These are phyloP conservation scores for Eptesicus fuscus DNA, from an alignment of 2,113 vertebrate species.

Conservation along the genomic window DNA sequence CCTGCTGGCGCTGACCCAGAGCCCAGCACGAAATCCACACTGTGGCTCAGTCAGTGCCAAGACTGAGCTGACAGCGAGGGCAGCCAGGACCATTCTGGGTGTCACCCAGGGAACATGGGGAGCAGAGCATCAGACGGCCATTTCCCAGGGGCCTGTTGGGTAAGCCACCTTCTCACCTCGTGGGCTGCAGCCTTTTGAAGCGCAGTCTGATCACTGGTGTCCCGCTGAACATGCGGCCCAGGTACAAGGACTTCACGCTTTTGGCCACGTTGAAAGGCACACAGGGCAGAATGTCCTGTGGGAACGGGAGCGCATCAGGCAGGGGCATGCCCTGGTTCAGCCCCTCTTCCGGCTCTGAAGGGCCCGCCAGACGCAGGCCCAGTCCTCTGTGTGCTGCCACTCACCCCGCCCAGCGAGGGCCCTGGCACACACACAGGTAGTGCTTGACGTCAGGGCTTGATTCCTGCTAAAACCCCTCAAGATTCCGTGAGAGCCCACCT, in stretches of 20 bases:
- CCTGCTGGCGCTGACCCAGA: neutral
- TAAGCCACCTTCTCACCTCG: constrained; percentile 84
- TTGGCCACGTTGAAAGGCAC: constrained; percentile 86
- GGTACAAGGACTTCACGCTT: constrained; percentile 92
- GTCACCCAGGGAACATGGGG: neutral
- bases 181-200: constrained; percentile 91
- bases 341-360: neutral
- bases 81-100: neutral
- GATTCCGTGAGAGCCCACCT: neutral
- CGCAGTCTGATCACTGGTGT: constrained; percentile 91
- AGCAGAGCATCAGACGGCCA: neutral
- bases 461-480: neutral
- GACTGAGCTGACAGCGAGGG: neutral
- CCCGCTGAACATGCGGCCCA: constrained; percentile 95
- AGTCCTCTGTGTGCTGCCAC: neutral
- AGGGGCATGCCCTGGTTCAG: neutral
- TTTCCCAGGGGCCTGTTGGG: neutral
- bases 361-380: rapidly evolving
- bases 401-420: neutral
- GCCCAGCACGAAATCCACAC: neutral
- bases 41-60: neutral
- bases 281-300: constrained; percentile 89
- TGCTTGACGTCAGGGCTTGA: neutral
- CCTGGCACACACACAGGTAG: neutral
- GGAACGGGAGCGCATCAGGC: rapidly evolving